These are phyloP conservation scores for Seira ritae DNA, from an alignment of 2,888 invertebrate species.

Conservation along the genomic window DNA sequence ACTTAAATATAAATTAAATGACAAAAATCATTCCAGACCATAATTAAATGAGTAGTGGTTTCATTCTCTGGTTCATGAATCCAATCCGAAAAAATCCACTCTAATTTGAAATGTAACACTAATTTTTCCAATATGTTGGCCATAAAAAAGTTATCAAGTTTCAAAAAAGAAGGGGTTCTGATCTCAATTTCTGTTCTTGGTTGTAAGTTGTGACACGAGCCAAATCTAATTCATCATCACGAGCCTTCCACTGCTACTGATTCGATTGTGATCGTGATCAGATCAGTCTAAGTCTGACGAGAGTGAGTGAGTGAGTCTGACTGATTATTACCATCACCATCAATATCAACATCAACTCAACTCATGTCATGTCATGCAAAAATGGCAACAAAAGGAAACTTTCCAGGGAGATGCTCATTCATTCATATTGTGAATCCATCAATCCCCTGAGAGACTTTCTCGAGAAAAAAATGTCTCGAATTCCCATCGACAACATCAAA, in stretches of 20 bases:
- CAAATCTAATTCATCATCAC: conserved; percentile 64
- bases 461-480: conserved; percentile 53
- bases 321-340: too few species aligned
- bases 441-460: conserved; percentile 38
- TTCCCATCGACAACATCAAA: conserved; percentile 64
- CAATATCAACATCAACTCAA: too few species aligned
- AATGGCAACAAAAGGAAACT: not conserved
- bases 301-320: not conserved
- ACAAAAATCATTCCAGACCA: too few species aligned
- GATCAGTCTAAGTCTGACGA: not conserved
- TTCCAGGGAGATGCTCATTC: not conserved
- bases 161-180: not conserved
- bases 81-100: too few species aligned
- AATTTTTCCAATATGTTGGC: conserved; percentile 61
- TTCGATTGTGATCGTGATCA: too few species aligned
- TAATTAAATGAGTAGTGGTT: not conserved
- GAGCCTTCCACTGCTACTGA: conserved; percentile 12
- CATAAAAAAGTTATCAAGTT: not conserved
- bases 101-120: conserved; percentile 57
- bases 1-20: too few species aligned
- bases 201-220: conserved; percentile 50
- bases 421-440: too few species aligned
- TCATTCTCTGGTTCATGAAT: not conserved
- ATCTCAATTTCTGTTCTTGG: too few species aligned
- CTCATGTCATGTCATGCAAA: too few species aligned